Evolutionary conservation across 2,113 vertebrate genomes (phyloP), one percentile per base, ranked within the genome.

Genomic region (Notechis scutatus): DNA sequence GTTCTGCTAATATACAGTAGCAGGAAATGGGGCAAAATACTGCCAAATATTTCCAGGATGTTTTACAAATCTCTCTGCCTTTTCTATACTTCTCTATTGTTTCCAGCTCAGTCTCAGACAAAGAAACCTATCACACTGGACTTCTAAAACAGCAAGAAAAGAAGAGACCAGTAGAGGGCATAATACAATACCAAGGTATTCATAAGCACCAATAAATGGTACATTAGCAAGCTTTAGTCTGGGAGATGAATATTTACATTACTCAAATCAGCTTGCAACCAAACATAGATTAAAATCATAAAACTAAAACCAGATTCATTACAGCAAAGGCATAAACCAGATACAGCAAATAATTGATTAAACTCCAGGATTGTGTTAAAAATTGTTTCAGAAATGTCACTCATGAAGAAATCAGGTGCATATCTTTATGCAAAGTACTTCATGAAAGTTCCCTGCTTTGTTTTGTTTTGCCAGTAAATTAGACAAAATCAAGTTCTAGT

Each of bases 1-100:
- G 56, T 85, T 14, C 4, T 64, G 52, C 55, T 34, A 0, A 5
- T 42, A 88, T 81, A 42, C 26, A 15, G 26, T 89, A 81, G 24
- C 0, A 0, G 3, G 47, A 88, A 69, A 29, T 50, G 24, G 2
- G 42, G 86, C 20, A 0, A 0, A 5, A 4, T 2, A 39, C 59
- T 90, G 86, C 54, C 87, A 86, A 90, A 64, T 7, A 21, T 9
- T 81, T 88, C 10, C 21, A 29, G 24, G 61, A 54, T 91, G 24
- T 24, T 74, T 10, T 34, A 91, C 69, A 10, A 45, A 26, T 42
- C 50, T 39, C 34, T 29, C 4, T 45, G 18, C 11, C 74, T 90
- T 93, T 55, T 85, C 52, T 85, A 4, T 34, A 50, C n/a, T 85
- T 85, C 54, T 61, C 21, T n/a, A 59, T 14, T 86, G 21, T 47